These are phyloP conservation scores for Natator depressus DNA, from an alignment of 2,113 vertebrate species.

Conservation along the genomic window DNA sequence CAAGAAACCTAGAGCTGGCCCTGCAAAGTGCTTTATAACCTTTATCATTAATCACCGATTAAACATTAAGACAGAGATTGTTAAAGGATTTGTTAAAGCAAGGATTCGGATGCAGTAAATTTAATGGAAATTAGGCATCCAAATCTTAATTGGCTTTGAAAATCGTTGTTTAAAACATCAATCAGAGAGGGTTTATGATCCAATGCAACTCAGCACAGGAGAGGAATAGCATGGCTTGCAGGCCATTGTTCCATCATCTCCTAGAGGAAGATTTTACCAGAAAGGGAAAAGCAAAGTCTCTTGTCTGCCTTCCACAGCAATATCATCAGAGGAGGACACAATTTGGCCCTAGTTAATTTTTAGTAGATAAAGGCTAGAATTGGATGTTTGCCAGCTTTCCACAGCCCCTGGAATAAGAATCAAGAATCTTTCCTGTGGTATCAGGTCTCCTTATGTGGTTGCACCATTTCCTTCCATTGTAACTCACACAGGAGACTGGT, in stretches of 20 bases:
- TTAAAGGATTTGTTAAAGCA: background rate
- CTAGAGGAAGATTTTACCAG: background rate
- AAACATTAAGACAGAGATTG: background rate
- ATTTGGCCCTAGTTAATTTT: background rate
- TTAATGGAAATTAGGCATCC: background rate
- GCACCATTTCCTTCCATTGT: background rate
- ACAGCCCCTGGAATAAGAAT: accelerated
- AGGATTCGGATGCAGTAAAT: background rate
- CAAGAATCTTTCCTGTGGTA: background rate
- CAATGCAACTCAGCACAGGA: background rate
- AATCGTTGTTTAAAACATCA: too few relatives aligned
- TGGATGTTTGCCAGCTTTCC: background rate
- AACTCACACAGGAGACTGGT: accelerated
- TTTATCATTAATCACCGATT: background rate
- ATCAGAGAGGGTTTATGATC: background rate
- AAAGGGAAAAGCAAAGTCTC: background rate
- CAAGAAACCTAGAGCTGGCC: too few relatives aligned
- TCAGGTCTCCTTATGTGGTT: accelerated
- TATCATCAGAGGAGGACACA: background rate
- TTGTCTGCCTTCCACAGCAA: background rate
- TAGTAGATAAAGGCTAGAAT: background rate
- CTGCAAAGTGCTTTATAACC: background rate
- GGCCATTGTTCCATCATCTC: background rate
- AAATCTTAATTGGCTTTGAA: too few relatives aligned
- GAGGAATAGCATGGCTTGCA: background rate